Conservation (phyloP, 1,140 invertebrate species). For the Leptopilina clavipes region DNA sequence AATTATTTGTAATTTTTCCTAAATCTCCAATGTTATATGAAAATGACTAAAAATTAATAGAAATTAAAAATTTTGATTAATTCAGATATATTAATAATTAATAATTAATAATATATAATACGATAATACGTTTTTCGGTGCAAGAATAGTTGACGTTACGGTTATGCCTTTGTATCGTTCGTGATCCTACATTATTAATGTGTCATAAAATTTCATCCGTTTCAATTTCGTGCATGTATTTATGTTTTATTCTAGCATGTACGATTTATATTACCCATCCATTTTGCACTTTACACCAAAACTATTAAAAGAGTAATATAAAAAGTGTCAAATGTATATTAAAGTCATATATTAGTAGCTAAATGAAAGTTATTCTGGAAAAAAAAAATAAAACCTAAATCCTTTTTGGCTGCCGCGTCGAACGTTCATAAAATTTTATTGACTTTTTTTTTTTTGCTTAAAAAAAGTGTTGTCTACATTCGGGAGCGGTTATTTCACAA, state of each 20-base stretch:
- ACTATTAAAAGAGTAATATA: not conserved
- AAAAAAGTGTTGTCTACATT: too few relatives aligned
- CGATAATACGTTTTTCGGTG: not conserved
- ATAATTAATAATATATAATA: not conserved
- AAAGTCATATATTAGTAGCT: not conserved
- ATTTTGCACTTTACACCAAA: not conserved
- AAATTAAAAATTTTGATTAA: not conserved
- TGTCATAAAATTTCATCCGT: conserved; percentile 1
- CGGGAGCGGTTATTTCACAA: too few relatives aligned
- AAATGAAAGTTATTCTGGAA: not conserved
- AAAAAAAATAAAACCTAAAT: not conserved
- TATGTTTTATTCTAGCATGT: not conserved
- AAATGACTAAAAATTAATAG: too few relatives aligned
- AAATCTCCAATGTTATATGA: too few relatives aligned
- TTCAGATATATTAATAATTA: not conserved
- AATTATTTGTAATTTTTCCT: too few relatives aligned
- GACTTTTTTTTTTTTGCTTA: too few relatives aligned
- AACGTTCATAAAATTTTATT: too few relatives aligned
- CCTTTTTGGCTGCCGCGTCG: too few relatives aligned
- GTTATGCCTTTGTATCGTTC: not conserved
- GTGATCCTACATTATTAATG: not conserved
- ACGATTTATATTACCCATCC: not conserved
- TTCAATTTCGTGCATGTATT: not conserved
- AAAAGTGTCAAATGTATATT: not conserved
- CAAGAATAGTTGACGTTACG: not conserved